Evolutionary conservation across 2,888 invertebrate genomes (phyloP).

Genomic region (Watsonalla binaria): DNA sequence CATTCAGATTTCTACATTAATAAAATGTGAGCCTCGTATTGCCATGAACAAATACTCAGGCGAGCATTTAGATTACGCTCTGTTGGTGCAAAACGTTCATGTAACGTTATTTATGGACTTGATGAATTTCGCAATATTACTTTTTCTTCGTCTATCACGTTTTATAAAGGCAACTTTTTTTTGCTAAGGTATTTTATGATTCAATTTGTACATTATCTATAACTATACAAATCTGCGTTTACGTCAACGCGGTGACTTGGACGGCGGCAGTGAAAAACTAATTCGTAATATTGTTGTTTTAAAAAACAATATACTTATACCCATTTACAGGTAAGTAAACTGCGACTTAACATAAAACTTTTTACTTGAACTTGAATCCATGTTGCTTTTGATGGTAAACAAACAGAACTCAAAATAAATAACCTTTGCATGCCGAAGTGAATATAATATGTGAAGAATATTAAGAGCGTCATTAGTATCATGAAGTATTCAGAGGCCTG

Average conservation of each 20-base stretch:
- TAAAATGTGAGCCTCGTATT: not conserved
- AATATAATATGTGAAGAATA: constrained; percentile 9
- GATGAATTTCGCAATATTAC: not conserved
- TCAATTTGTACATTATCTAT: too few species aligned
- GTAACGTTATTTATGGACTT: not conserved
- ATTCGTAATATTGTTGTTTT: too few species aligned
- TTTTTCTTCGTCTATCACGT: not conserved
- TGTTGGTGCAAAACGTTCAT: not conserved
- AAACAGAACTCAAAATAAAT: constrained; percentile 11
- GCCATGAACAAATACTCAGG: not conserved
- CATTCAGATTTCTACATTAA: constrained; percentile 2
- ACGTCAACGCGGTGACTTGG: too few species aligned
- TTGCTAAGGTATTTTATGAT: too few species aligned
- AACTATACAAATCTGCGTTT: too few species aligned
- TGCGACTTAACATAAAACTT: too few species aligned
- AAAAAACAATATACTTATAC: too few species aligned
- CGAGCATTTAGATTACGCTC: not conserved
- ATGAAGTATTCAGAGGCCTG: constrained; percentile 25
- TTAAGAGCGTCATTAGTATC: constrained; percentile 35
- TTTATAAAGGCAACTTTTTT: not conserved
- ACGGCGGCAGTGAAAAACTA: too few species aligned
- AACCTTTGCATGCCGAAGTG: constrained; percentile 2
- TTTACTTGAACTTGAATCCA: too few species aligned
- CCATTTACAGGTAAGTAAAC: too few species aligned
- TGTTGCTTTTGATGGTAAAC: too few species aligned